Conservation (phyloP, 2,113 vertebrate genomes). For the Bos javanicus region DNA sequence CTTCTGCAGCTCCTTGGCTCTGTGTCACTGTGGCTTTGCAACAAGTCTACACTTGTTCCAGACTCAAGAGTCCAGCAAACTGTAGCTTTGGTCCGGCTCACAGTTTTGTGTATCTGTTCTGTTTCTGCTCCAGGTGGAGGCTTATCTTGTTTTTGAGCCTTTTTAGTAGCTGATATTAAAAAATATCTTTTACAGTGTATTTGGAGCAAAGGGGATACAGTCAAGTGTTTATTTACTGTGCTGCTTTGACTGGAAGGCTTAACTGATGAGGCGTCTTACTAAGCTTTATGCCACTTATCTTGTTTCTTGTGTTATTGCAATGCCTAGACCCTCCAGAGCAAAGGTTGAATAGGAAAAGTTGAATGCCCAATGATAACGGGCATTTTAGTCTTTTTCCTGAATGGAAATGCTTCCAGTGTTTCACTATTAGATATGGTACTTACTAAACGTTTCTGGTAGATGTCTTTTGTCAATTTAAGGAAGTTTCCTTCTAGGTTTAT, state of each 20-base stretch:
- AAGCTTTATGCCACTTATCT: neutral
- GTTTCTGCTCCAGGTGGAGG: neutral
- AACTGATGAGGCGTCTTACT: neutral
- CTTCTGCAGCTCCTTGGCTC: neutral
- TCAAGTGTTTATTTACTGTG: neutral
- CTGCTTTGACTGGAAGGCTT: neutral
- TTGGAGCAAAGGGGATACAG: neutral
- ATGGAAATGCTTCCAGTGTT: neutral
- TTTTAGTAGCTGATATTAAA: neutral
- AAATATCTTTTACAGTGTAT: neutral
- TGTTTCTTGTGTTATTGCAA: neutral
- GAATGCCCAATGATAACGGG: neutral
- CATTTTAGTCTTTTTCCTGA: neutral
- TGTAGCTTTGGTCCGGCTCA: neutral
- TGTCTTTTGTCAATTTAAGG: neutral
- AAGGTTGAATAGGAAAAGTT: neutral
- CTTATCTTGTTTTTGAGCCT: neutral
- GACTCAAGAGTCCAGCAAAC: neutral
- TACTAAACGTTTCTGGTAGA: neutral
- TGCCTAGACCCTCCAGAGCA: neutral
- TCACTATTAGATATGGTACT: neutral
- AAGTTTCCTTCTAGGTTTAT: conserved; percentile 6
- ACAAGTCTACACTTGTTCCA: neutral
- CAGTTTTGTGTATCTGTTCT: neutral
- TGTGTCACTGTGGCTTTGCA: neutral